phyloP scores from a whole-genome alignment of 2,797 vertebrate species.

The Enteromius fasciolatus region DNA sequence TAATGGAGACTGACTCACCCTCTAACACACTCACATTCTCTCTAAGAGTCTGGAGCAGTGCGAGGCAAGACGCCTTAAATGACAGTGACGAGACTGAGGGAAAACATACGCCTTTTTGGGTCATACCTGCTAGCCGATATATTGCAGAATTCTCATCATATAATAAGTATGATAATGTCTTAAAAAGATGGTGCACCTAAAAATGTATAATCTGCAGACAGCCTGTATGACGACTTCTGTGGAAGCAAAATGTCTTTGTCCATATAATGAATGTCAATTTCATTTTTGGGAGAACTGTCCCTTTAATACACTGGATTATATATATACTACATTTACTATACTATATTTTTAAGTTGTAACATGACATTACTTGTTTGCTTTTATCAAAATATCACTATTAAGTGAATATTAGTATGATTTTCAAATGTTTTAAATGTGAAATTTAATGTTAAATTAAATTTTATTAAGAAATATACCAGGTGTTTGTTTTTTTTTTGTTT shows the following conservation, averaged over 20 bases:
- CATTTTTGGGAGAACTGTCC: background rate
- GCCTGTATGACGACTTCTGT: background rate
- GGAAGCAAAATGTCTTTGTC: background rate
- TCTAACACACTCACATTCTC: slow-evolving; percentile 34
- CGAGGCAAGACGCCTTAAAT: slow-evolving; percentile 7
- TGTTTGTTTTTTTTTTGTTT: background rate
- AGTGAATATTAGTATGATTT: background rate
- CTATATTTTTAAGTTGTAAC: background rate
- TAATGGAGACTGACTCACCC: slow-evolving; percentile 65
- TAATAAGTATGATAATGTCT: background rate
- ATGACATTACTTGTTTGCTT: background rate
- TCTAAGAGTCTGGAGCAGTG: slow-evolving; percentile 1
- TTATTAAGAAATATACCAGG: background rate
- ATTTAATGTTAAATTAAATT: background rate
- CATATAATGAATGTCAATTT: background rate
- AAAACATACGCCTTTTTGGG: slow-evolving; percentile 10
- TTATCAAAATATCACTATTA: background rate
- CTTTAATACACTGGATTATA: background rate
- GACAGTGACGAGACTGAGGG: slow-evolving; percentile 13
- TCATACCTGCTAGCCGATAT: slow-evolving; percentile 5
- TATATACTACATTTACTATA: background rate
- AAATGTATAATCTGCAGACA: no score
- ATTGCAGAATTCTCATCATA: background rate
- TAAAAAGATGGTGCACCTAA: background rate
- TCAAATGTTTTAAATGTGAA: background rate